Evolutionary conservation across 2,797 vertebrate species (phyloP), one percentile per base, ranked within the genome.

Genomic region (Gallinago nigripennis): DNA sequence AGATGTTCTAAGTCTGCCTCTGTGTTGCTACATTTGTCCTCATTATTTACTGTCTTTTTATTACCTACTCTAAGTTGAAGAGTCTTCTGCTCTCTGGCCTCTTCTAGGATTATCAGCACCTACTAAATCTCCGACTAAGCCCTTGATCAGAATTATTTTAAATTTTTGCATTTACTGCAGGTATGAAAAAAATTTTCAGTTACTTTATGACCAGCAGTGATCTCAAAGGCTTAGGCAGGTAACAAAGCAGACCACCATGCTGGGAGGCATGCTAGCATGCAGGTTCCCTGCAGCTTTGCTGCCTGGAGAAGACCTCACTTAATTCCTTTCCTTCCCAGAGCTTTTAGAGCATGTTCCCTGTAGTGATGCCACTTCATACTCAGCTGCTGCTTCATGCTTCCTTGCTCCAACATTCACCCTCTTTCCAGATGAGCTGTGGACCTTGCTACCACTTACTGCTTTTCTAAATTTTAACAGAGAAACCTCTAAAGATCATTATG

Each of bases 41-140:
- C 70, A 80, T 95, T 96, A 97, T 97, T 97, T 95, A 97, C 87
- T 94, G 37, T 94, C 61, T 94, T 77, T 64, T 86, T 94, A 92
- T 79, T 88, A 96, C 90, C 77, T 87, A 56, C 75, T 96, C 48
- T 60, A 82, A 93, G 41, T 35, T 88, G 87, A 96, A 95, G 78
- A 83, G 46, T 82, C 27, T 70, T 94, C 80, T 80, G 48, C 92
- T 71, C 39, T 91, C 92, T 79, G 71, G 84, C n/a, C 43, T 80
- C 81, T 76, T 92, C 79, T 80, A 89, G 50, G 75, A 95, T 97
- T 94, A 93, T 35, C 72, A 86, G 56, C 82, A 94, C 51, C 89
- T 94, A 86, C 71, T 94, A 71, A 90, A 96, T 82, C 83, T 96
- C 83, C 80, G 68, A 53, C 61, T 46, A 77, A 94, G 72, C 10